Evolutionary conservation across 2,113 vertebrate genomes (phyloP).

Genomic region (Echinops telfairi): DNA sequence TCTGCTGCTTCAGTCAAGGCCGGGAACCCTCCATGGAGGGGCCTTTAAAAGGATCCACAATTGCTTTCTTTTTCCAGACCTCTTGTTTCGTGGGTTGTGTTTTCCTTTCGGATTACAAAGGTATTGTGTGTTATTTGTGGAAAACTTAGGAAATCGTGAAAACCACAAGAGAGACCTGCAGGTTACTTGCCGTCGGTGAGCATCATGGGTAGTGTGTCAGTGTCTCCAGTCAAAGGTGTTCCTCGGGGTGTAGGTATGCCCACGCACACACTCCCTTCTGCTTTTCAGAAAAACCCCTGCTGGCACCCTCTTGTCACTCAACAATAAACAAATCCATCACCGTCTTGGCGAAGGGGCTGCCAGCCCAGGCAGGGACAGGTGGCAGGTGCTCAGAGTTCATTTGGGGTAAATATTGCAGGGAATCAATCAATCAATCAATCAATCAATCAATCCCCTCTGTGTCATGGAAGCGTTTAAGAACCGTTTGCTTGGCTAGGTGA

Average conservation of each 20-base stretch:
- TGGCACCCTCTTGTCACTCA: constrained; percentile 4
- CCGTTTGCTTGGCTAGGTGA: not conserved
- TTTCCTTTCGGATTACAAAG: constrained; percentile 65
- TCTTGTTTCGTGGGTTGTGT: not conserved
- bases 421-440: not conserved
- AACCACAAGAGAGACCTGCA: constrained; percentile 60
- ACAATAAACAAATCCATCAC: not conserved
- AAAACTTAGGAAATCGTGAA: constrained; percentile 59
- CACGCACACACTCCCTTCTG: not conserved
- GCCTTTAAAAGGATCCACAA: constrained; percentile 51
- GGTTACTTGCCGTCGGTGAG: constrained; percentile 35
- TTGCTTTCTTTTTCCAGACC: constrained; percentile 56
- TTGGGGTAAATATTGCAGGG: not conserved
- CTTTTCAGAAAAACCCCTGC: not conserved
- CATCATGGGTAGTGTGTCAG: not conserved
- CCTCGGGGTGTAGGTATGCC: not conserved
- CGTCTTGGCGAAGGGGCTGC: not conserved
- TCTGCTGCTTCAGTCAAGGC: constrained; percentile 39
- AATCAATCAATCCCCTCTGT: not conserved
- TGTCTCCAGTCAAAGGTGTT: constrained; percentile 4
- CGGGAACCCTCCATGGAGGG: constrained; percentile 53
- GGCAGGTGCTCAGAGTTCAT: too few relatives aligned
- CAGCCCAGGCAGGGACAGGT: not conserved
- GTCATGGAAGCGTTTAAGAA: not conserved
- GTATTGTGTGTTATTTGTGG: constrained; percentile 60